Percentiles rank a stretch among this genome's conserved stretches.
These are phyloP conservation scores for Panopea generosa DNA, from an alignment of 2,888 invertebrate genomes.

Conservation along the genomic window DNA sequence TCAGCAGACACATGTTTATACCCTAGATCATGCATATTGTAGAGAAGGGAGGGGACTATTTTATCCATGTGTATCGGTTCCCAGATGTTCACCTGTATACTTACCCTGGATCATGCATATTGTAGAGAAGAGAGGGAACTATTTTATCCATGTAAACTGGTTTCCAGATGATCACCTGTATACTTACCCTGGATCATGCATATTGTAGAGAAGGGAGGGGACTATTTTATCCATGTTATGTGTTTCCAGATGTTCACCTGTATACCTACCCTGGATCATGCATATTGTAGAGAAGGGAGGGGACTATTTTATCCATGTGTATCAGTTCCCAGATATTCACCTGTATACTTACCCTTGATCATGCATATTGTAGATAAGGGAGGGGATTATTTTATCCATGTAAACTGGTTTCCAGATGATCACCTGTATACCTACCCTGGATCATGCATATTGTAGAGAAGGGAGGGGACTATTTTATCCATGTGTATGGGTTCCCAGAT, in stretches of 20 bases:
- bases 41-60: slow-evolving; percentile 98
- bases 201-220: slow-evolving; percentile 98
- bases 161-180: slow-evolving; percentile 99
- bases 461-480: slow-evolving; percentile 99
- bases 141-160: slow-evolving; percentile 99
- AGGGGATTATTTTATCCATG: slow-evolving; percentile 99
- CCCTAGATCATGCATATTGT: slow-evolving; percentile 93
- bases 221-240: slow-evolving; percentile 99
- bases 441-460: slow-evolving; percentile 97
- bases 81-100: slow-evolving; percentile 99
- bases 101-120: slow-evolving; percentile 96
- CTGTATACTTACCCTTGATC: slow-evolving; percentile 81
- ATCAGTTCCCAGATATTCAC: too few species aligned
- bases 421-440: slow-evolving; percentile 77
- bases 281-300: slow-evolving; percentile 98
- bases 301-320: slow-evolving; percentile 99
- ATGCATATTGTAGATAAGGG: slow-evolving; percentile 98
- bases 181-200: slow-evolving; percentile 96
- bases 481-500: too few species aligned
- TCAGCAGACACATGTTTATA: slow-evolving; percentile 58
- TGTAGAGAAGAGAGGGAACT: slow-evolving; percentile 98
- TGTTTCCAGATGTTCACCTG: too few species aligned
- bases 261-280: slow-evolving; percentile 95
- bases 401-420: too few species aligned
- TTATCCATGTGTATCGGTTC: slow-evolving; percentile 99